These are phyloP conservation scores for Menidia menidia DNA, from an alignment of 2,797 vertebrate genomes.

Conservation along the genomic window DNA sequence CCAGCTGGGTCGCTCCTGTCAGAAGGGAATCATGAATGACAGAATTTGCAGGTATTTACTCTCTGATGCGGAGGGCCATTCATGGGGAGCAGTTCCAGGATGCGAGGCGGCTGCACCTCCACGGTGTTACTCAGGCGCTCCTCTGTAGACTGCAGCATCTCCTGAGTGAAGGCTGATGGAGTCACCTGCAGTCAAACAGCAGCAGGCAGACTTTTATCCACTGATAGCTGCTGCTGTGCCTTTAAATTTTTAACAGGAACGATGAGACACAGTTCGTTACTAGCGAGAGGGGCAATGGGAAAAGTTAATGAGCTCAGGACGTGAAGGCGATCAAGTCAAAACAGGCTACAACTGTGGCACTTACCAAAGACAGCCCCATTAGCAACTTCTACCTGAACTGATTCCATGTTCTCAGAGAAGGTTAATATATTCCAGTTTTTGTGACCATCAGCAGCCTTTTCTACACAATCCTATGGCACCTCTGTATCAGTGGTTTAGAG, in stretches of 20 bases:
- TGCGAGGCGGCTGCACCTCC: constrained; percentile 75
- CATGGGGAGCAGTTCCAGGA: constrained; percentile 85
- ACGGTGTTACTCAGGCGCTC: constrained; percentile 80
- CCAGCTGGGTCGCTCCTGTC: too few species aligned
- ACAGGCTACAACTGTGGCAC: constrained; percentile 4
- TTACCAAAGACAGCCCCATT: neutral
- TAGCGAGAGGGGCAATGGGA: neutral
- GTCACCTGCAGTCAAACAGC: constrained; percentile 82
- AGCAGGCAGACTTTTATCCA: constrained; percentile 9
- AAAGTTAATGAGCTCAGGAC: constrained; percentile 26
- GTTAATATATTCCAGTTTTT: constrained; percentile 3
- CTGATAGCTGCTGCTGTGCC: neutral
- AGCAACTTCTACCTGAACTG: constrained; percentile 7
- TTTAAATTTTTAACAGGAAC: constrained; percentile 11
- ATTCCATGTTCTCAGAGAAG: neutral
- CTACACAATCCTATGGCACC: constrained; percentile 26
- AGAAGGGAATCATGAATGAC: neutral
- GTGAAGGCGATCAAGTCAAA: constrained; percentile 10
- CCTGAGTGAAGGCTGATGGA: constrained; percentile 87
- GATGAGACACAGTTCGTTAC: constrained; percentile 2
- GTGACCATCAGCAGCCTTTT: constrained; percentile 18
- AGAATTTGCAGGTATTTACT: constrained; percentile 74
- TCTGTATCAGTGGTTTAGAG: constrained; percentile 30
- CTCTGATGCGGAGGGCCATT: constrained; percentile 83
- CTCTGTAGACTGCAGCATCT: constrained; percentile 87